phyloP scores from a whole-genome alignment of 1,140 invertebrate genomes.

The Bombyx mandarina region DNA sequence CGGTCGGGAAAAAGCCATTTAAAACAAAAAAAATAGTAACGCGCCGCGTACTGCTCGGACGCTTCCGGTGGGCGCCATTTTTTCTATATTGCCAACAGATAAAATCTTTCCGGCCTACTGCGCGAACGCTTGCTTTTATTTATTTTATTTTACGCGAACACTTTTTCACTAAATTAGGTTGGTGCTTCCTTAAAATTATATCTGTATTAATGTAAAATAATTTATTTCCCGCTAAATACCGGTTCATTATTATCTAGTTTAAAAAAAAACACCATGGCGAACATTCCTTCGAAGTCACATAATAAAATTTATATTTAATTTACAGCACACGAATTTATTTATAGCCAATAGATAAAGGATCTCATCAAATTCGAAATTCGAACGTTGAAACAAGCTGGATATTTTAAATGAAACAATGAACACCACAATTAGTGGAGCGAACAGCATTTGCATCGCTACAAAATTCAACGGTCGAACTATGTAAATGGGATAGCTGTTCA shows the following conservation, averaged over 20 bases:
- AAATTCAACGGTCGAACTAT: constrained; percentile 67
- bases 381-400: background rate
- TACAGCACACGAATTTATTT: background rate
- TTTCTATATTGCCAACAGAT: constrained; percentile 71
- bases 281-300: too few species aligned
- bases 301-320: background rate
- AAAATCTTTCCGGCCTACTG: constrained; percentile 70
- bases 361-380: too few species aligned
- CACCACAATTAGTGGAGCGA: constrained; percentile 43
- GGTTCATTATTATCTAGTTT: too few species aligned
- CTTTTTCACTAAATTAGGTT: constrained; percentile 47
- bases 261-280: too few species aligned
- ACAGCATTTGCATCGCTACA: constrained; percentile 49
- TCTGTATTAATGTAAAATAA: too few species aligned
- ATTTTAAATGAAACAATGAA: constrained; percentile 29
- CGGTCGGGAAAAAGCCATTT: constrained; percentile 70
- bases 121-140: constrained; percentile 60
- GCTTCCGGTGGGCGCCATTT: constrained; percentile 71
- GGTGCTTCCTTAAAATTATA: too few species aligned
- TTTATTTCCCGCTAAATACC: too few species aligned
- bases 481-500: constrained; percentile 65
- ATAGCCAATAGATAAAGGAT: background rate
- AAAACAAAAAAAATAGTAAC: constrained; percentile 71
- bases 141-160: constrained; percentile 48
- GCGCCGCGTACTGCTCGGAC: constrained; percentile 66